Evolutionary conservation across 2,888 invertebrate species (phyloP).

Genomic region (Esperia sulphurella): DNA sequence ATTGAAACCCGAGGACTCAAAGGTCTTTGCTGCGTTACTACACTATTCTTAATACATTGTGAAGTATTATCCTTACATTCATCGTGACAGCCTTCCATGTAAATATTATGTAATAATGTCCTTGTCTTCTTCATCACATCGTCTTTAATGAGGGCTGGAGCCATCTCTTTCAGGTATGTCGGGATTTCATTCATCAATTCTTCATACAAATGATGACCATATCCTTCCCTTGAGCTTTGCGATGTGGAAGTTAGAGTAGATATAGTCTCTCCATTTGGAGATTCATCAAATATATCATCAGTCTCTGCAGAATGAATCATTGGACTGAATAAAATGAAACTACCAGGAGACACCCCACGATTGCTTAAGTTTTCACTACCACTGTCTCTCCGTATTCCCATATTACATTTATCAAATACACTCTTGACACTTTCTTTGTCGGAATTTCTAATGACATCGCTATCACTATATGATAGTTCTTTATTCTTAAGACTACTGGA

Average conservation of each 20-base stretch:
- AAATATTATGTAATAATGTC: constrained; percentile 31
- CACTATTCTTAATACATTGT: constrained; percentile 18
- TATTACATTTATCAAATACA: neutral
- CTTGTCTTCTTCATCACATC: constrained; percentile 36
- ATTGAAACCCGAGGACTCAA: constrained; percentile 18
- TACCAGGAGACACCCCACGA: constrained; percentile 14
- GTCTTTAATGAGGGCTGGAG: constrained; percentile 30
- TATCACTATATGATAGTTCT: constrained; percentile 5
- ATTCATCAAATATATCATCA: neutral
- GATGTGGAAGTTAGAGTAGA: constrained; percentile 17
- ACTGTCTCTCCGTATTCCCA: neutral
- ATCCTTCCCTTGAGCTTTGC: constrained; percentile 19
- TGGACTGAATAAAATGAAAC: constrained; percentile 27
- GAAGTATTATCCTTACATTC: constrained; percentile 25
- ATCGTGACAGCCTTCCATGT: constrained; percentile 24
- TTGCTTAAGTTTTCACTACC: constrained; percentile 2
- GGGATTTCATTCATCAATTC: constrained; percentile 48
- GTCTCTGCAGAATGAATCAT: constrained; percentile 7
- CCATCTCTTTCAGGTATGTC: constrained; percentile 30
- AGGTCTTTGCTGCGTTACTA: constrained; percentile 9
- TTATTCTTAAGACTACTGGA: neutral
- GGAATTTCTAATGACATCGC: constrained; percentile 3
- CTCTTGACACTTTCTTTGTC: neutral
- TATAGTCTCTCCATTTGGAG: constrained; percentile 7
- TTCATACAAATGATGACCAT: constrained; percentile 35